phyloP scores from a whole-genome alignment of 2,888 invertebrate species.

The Perizoma affinitatum region DNA sequence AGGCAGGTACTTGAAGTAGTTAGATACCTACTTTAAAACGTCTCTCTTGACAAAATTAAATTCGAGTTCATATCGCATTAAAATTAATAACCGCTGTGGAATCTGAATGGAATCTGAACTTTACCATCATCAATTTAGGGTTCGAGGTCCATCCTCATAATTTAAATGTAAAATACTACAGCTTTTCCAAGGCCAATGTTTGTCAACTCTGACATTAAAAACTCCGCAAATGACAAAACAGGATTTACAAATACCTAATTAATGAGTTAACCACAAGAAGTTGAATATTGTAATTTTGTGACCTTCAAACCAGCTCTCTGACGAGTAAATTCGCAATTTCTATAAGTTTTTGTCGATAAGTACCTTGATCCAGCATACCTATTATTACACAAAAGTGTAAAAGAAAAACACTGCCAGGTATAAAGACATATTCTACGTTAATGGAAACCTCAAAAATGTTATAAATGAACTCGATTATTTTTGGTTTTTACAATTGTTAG shows the following conservation, averaged over 20 bases:
- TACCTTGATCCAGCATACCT: too few species aligned
- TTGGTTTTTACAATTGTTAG: too few species aligned
- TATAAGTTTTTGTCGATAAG: too few species aligned
- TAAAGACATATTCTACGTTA: too few species aligned
- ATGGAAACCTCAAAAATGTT: too few species aligned
- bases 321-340: not conserved
- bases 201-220: constrained; percentile 69
- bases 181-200: constrained; percentile 60
- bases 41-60: too few species aligned
- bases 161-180: constrained; percentile 32
- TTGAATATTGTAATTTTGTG: constrained; percentile 8
- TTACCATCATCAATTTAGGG: constrained; percentile 3
- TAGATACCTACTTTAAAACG: too few species aligned
- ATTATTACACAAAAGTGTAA: too few species aligned
- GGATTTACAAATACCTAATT: constrained; percentile 27
- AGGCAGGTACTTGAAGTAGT: too few species aligned
- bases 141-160: constrained; percentile 10
- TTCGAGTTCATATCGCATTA: constrained; percentile 2
- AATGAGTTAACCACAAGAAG: constrained; percentile 23
- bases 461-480: too few species aligned
- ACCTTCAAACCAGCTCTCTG: constrained; percentile 1
- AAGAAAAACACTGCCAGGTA: too few species aligned
- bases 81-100: constrained; percentile 8
- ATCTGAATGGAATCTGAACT: constrained; percentile 15
- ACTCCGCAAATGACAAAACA: constrained; percentile 49